Conservation (phyloP, 2,113 vertebrate species). For the Mola mola region DNA sequence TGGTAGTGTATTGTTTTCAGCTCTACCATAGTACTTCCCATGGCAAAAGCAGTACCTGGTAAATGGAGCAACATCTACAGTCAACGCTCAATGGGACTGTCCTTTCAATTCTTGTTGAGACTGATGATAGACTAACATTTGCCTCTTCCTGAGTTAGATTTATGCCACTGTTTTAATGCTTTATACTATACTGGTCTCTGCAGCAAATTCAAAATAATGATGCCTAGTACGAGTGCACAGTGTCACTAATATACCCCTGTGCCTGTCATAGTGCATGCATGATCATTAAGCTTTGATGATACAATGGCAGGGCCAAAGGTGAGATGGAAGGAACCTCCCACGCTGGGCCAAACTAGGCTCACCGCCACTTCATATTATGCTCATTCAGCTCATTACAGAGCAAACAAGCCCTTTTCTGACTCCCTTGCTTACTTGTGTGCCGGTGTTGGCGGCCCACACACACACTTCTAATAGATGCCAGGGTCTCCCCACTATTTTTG, state of each 20-base stretch:
- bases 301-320: slow-evolving; percentile 54
- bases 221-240: background rate
- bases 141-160: slow-evolving; percentile 19
- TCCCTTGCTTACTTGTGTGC: slow-evolving; percentile 43
- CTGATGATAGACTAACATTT: slow-evolving; percentile 7
- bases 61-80: too few species aligned
- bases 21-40: background rate
- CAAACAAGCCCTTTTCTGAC: slow-evolving; percentile 32
- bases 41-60: background rate
- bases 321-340: slow-evolving; percentile 54
- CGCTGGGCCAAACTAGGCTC: slow-evolving; percentile 42
- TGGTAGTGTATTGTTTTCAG: background rate
- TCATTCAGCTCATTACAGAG: slow-evolving; percentile 69
- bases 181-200: slow-evolving; percentile 25
- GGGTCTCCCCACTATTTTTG: slow-evolving; percentile 53
- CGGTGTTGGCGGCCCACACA: slow-evolving; percentile 26
- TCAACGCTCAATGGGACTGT: background rate
- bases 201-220: slow-evolving; percentile 57
- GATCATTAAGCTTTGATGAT: slow-evolving; percentile 68
- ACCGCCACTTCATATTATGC: slow-evolving; percentile 46
- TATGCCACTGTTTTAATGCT: slow-evolving; percentile 35
- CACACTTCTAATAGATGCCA: slow-evolving; percentile 55
- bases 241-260: slow-evolving; percentile 31
- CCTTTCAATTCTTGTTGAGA: background rate
- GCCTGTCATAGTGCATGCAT: slow-evolving; percentile 39